Base-by-base conservation (phyloP, 2,797 vertebrate genomes). In the Chelon labrosus region DNA sequence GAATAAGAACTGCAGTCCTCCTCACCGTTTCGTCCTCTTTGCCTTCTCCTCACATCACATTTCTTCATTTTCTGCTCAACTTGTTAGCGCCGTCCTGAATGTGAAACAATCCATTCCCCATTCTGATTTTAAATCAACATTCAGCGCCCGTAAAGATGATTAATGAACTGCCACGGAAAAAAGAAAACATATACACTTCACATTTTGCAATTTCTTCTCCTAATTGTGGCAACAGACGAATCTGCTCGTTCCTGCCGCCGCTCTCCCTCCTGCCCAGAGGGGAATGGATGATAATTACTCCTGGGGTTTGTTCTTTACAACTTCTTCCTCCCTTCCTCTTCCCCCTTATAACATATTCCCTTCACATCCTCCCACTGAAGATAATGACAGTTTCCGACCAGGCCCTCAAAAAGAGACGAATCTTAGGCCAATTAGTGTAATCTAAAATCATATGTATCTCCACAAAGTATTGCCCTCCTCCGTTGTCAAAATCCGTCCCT, bases 401-500 rank as follows among this genome's bases (percentile, higher is more conserved):
- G 38, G 51, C 47, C 1, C 67, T 8, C 57, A 53, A 47, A 75
- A 39, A 71, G 17, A 58, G 10, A 10, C 59, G 73, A 75, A 41
- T 60, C 35, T 49, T 46, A 8, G 38, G 19, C 59, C 70, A 79
- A 60, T 88, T 75, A 77, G 49, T 25, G 60, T 62, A 37, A 84
- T 80, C 74, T 75, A 6, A 73, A 70, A 71, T 53, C 1, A 49
- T 46, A 80, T 77, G 49, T 49, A 73, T 73, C 53, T 67, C 46
- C 10, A 19, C 31, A 74, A 70, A 77, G 63, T 9, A 75, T 63
- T 35, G 37, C 61, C 1, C 64, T 73, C 49, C 51, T 62, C 46
- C 37, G 9, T 65, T 60, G 61, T 78, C 61, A 58, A 14, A 75
- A 19, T 31, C 44, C 46, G 31, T 39, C 54, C 27, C 59, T 47